These are phyloP conservation scores for Eurystomus glaucurus DNA, from an alignment of 2,797 vertebrate species.

Conservation along the genomic window DNA sequence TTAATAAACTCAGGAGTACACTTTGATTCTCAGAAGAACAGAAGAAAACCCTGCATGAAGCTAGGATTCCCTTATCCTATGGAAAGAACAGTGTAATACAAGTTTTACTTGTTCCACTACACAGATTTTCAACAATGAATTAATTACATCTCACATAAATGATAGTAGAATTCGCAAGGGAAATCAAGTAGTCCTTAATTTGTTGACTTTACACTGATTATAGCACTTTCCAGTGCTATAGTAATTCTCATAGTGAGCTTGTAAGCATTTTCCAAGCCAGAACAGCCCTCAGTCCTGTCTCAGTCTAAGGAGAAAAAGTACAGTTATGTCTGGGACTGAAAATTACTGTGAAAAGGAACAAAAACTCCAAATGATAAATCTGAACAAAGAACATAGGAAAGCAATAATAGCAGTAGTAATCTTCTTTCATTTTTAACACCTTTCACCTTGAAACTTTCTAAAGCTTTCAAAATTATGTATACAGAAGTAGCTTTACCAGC, in stretches of 20 bases:
- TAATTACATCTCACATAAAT: conserved; percentile 82
- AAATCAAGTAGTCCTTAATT: conserved; percentile 76
- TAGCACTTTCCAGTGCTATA: conserved; percentile 58
- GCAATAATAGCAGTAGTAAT: conserved; percentile 22
- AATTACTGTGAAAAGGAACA: conserved; percentile 55
- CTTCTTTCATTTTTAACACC: conserved; percentile 40
- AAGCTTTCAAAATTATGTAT: conserved; percentile 6
- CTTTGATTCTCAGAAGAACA: conserved; percentile 23
- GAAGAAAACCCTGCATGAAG: not conserved
- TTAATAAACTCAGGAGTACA: conserved; percentile 2
- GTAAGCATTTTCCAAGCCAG: conserved; percentile 67
- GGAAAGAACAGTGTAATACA: conserved; percentile 4
- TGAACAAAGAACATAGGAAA: not conserved
- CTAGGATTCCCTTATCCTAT: not conserved
- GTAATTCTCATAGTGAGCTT: conserved; percentile 57
- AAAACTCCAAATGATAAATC: conserved; percentile 26
- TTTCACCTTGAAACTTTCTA: conserved; percentile 47
- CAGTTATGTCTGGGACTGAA: conserved; percentile 53
- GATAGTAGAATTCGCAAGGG: conserved; percentile 72
- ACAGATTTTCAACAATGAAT: conserved; percentile 50
- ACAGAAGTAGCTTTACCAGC: not conserved
- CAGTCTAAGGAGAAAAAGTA: conserved; percentile 57
- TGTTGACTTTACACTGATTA: conserved; percentile 73
- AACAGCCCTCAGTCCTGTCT: conserved; percentile 38
- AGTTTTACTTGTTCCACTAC: conserved; percentile 64